Evolutionary conservation across 2,113 vertebrate species (phyloP), one percentile per base, ranked within the genome.

Genomic region (Pedionomus torquatus): DNA sequence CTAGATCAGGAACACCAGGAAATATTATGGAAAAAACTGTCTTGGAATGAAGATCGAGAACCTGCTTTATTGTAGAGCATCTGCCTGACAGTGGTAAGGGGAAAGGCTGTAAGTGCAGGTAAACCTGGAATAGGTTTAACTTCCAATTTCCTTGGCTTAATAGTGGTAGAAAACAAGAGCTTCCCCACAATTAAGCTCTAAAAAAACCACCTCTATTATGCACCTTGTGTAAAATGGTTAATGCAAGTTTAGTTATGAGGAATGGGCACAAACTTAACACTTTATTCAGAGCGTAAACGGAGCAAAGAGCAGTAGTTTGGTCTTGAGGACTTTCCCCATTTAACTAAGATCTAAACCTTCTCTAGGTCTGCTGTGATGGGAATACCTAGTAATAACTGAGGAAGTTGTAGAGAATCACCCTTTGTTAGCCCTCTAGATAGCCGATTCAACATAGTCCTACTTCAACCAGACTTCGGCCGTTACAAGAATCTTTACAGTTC

Each of bases 211-310:
- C 60, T 25, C 5, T 55, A 46, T 43, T 44, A 28, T 5, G 3
- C 18, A 77, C 39, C 43, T 77, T 18, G 9, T 35, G 8, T 78
- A 33, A 87, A 87, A 0, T 68, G 31, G 44, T 75, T 6, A 30
- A 0, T 51, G 3, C 46, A 63, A 43, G 4, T 84, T 77, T 31
- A 83, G 23, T 41, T 83, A 58, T 0, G 3, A 89, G 71, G 21
- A 1, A 0, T 13, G 19, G 41, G 41, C 61, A 48, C 30, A 90
- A 54, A 55, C 7, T 44, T 63, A 16, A 71, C 41, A 46, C 61
- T 97, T 92, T 96, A 93, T 93, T 97, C 23, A 69, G 41, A 69
- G 12, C 52, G 23, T 8, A 21, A 10, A 92, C 48, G 69, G 49
- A 69, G 70, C 39, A 77, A 78, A 87, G 21, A 94, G 5, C 65